Evolutionary conservation across 2,797 vertebrate genomes (phyloP), one percentile per base, ranked within the genome.

Genomic region (Channa striata): DNA sequence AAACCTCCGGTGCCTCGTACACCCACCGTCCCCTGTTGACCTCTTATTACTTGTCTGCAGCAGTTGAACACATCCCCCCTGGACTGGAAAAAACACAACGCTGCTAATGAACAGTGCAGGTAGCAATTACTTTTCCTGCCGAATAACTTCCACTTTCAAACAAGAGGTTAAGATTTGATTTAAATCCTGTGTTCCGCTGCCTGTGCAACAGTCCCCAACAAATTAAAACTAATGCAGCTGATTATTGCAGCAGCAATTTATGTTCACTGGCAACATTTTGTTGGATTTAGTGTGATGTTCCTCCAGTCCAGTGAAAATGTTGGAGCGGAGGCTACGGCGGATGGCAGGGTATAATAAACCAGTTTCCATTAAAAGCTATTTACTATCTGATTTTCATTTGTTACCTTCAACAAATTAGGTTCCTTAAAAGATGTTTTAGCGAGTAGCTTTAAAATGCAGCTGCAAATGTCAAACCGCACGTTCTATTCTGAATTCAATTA

Each of bases 161-260:
- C 6, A 36, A 48, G 12, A 59, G 14, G 7, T 33, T 39, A 4
- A 6, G 39, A 40, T 14, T 2, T 39, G 36, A 14, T 25, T 23
- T 44, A 44, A 71, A 50, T 39, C 40, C 10, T 43, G 4, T 56
- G 21, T 58, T 64, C 16, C 54, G 17, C 14, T 58, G 3, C 23
- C 11, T 16, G 5, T 25, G 1, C 20, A 34, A 51, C 16, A 30
- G 13, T 51, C 19, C 59, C 52, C 47, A 43, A 51, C 52, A 53
- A 59, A 48, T 74, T 60, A 56, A 20, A 44, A 13, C 33, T 50
- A 40, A 65, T 21, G 65, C 34, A 49, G 1, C 56, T 54, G 16
- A 73, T 59, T 30, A 7, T 39, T 50, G 33, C 42, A 34, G 21
- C 7, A 48, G 20, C 5, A 30, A 39, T 68, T 44, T 49, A 62